phyloP scores from a whole-genome alignment of 2,113 vertebrate species.

The Capreolus pygargus region DNA sequence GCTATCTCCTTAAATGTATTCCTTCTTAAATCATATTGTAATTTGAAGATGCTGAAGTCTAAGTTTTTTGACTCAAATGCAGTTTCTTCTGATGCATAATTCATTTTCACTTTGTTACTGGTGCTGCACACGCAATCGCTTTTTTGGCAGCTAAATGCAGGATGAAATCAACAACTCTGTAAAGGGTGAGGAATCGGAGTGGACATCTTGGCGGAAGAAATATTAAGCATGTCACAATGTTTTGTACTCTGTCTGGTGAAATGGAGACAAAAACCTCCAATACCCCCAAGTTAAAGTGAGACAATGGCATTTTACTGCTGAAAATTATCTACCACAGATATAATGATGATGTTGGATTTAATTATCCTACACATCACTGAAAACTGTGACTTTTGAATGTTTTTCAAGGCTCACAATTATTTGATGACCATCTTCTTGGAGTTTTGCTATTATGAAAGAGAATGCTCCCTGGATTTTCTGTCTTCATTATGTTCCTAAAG shows the following conservation, averaged over 20 bases:
- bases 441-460: conserved; percentile 8
- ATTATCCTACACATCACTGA: conserved; percentile 78
- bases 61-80: conserved; percentile 84
- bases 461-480: background rate
- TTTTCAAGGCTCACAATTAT: conserved; percentile 59
- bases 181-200: conserved; percentile 86
- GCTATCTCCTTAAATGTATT: conserved; percentile 85
- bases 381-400: conserved; percentile 66
- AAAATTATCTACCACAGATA: conserved; percentile 80
- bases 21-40: conserved; percentile 86
- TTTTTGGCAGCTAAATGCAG: conserved; percentile 86
- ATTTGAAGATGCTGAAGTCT: conserved; percentile 86
- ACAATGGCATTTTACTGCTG: conserved; percentile 78
- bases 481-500: background rate
- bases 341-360: conserved; percentile 79
- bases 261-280: conserved; percentile 80
- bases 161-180: conserved; percentile 85
- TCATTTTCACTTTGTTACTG: conserved; percentile 86
- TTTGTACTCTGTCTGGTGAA: conserved; percentile 84
- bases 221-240: conserved; percentile 87
- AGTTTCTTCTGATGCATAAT: conserved; percentile 85
- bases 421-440: conserved; percentile 52
- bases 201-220: conserved; percentile 84
- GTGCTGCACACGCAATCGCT: conserved; percentile 78
- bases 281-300: conserved; percentile 77